These are phyloP conservation scores for Drosophila pachea DNA, from an alignment of 1,140 invertebrate genomes.

Conservation along the genomic window DNA sequence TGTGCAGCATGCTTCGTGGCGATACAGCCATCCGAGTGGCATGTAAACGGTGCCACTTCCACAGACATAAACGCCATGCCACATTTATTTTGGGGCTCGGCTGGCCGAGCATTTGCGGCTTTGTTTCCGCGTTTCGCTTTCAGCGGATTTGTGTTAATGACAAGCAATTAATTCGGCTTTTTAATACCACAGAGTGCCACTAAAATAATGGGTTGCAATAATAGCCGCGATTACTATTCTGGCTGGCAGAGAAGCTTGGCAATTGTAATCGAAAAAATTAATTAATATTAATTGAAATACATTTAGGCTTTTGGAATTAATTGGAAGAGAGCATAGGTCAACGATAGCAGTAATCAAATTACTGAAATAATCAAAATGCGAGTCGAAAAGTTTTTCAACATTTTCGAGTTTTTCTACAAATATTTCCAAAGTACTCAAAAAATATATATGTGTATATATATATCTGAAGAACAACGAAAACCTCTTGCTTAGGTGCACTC, in stretches of 20 bases:
- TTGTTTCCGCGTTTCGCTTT: slow-evolving; percentile 35
- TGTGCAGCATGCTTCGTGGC: slow-evolving; percentile 21
- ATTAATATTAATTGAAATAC: neutral
- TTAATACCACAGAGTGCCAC: slow-evolving; percentile 26
- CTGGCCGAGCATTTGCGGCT: slow-evolving; percentile 26
- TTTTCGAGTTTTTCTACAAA: too few species aligned
- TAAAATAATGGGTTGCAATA: slow-evolving; percentile 2
- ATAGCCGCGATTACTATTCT: neutral
- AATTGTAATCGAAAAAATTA: too few species aligned
- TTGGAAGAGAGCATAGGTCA: too few species aligned
- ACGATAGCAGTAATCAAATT: too few species aligned
- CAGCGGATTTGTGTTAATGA: slow-evolving; percentile 66
- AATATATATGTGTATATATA: too few species aligned
- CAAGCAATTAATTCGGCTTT: slow-evolving; percentile 67
- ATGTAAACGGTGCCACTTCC: slow-evolving; percentile 38
- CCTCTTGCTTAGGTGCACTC: neutral
- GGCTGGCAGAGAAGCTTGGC: too few species aligned
- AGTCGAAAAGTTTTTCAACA: too few species aligned
- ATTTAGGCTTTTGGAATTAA: too few species aligned
- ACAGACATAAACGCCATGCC: slow-evolving; percentile 54
- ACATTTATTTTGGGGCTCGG: slow-evolving; percentile 50
- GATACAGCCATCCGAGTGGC: slow-evolving; percentile 13
- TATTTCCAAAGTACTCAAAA: too few species aligned
- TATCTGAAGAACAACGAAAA: neutral
- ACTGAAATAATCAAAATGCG: too few species aligned